Base-by-base conservation (phyloP, 2,113 vertebrate genomes). In the Psephotus haematonotus region DNA sequence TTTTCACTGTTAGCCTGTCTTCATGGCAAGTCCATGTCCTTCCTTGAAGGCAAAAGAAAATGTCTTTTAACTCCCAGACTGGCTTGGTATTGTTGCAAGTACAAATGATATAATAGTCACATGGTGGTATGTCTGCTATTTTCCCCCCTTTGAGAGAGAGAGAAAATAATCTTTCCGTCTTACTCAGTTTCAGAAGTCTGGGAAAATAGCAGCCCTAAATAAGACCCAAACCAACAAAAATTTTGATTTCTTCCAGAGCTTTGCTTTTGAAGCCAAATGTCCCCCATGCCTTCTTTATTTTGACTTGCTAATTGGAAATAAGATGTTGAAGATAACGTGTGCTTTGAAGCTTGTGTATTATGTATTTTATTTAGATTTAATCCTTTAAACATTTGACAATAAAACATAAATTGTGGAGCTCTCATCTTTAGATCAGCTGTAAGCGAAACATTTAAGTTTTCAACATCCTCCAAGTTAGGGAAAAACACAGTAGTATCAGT, bases 271-370 rank as follows among this genome's bases (percentile, higher is more conserved):
- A 96, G 81, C 86, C 82, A 95, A 79, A 84, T 82, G 83, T 92
- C 95, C 77, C 53, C 65, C 5, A 10, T 76, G 47, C 52, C 57
- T 72, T 87, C 80, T 94, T 90, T 95, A 82, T 94, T 96, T 96
- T 96, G 93, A 92, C 88, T 96, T 95, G 88, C 80, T 94, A 93
- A 96, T 95, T 95, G 91, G 74, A 96, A 96, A 91, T 94, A 91
- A 89, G 91, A 94, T 92, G 81, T 85, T 89, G 71, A 69, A 91
- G 92, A 95, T 95, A 96, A 92, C 3, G 2, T 86, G 77, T 72
- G 37, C 93, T 97, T 96, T 96, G 92, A 96, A 93, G 92, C 71
- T 85, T 85, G 49, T 72, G 24, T 84, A 95, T 92, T 93, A 59
- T 86, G 77, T 88, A 63, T 94, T 95, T 95, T 96, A 95, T 95